A percentile compares a stretch with the other conserved stretches of the same genome.
phyloP scores from a whole-genome alignment of 2,113 vertebrate species.

The Euleptes europaea region DNA sequence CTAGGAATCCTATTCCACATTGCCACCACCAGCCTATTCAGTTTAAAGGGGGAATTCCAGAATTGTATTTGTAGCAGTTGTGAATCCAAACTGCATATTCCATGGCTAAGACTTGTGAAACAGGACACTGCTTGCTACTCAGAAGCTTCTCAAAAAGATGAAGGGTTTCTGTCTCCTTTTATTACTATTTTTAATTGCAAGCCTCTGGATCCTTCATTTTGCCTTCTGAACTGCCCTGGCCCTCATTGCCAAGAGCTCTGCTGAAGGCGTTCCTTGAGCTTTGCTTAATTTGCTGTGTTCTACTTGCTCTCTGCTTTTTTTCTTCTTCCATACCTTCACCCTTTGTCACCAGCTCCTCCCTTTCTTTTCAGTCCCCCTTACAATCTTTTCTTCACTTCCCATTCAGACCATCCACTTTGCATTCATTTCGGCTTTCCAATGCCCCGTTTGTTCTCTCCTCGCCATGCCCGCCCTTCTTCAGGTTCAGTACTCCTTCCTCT shows the following conservation, averaged over 20 bases:
- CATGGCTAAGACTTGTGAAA: no score
- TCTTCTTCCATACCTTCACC: not conserved
- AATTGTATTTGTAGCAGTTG: no score
- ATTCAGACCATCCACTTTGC: not conserved
- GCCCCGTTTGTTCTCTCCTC: not conserved
- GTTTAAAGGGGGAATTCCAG: no score
- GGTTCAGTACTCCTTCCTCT: not conserved
- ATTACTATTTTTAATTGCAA: not conserved
- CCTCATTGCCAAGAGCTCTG: not conserved
- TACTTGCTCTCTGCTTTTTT: not conserved
- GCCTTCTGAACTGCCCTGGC: not conserved
- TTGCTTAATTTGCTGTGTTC: not conserved
- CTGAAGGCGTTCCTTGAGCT: not conserved
- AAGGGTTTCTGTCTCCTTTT: not conserved
- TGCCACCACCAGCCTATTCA: no score
- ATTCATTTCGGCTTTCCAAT: conserved; percentile 16
- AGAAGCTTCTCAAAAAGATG: not conserved
- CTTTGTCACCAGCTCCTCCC: not conserved
- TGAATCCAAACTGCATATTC: no score
- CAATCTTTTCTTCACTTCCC: not conserved
- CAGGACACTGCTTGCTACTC: not conserved
- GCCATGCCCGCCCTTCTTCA: not conserved
- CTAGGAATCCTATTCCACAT: no score
- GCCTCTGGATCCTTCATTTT: not conserved
- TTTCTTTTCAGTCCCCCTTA: not conserved